These are phyloP conservation scores for Panagrolaimus sp. DNA, from an alignment of 1,140 invertebrate species.

Conservation along the genomic window DNA sequence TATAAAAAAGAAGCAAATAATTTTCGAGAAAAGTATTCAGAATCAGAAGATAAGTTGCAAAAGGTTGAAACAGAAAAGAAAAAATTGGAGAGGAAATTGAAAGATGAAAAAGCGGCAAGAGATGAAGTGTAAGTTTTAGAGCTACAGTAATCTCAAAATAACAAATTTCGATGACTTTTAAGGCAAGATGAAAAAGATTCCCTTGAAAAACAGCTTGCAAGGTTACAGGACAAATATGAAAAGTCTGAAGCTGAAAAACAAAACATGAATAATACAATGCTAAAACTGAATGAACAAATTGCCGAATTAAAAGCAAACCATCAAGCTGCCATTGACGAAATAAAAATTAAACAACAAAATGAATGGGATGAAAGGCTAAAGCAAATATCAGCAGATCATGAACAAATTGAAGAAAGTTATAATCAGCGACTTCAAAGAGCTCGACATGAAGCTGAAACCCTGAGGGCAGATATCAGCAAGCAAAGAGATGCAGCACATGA, in stretches of 20 bases:
- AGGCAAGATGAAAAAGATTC: background rate
- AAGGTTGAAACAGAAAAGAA: background rate
- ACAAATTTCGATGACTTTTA: too few species aligned
- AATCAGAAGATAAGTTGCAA: background rate
- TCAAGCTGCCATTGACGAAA: background rate
- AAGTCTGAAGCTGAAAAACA: background rate
- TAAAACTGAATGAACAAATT: constrained; percentile 1
- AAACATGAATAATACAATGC: background rate
- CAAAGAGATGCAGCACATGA: background rate
- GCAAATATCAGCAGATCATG: background rate
- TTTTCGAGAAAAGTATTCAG: background rate
- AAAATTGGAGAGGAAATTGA: background rate
- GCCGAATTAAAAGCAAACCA: background rate
- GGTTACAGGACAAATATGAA: constrained; percentile 4
- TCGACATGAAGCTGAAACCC: background rate
- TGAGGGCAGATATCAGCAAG: background rate
- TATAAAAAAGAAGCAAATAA: background rate
- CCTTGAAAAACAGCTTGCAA: background rate
- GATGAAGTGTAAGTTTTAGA: background rate
- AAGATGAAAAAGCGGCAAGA: background rate
- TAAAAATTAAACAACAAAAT: background rate
- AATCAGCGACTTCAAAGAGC: background rate
- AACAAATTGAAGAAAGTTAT: constrained; percentile 2
- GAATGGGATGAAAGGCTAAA: constrained; percentile 7
- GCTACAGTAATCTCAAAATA: too few species aligned